These are phyloP conservation scores for Choristoneura rosaceana DNA, from an alignment of 2,888 invertebrate genomes.

Conservation along the genomic window DNA sequence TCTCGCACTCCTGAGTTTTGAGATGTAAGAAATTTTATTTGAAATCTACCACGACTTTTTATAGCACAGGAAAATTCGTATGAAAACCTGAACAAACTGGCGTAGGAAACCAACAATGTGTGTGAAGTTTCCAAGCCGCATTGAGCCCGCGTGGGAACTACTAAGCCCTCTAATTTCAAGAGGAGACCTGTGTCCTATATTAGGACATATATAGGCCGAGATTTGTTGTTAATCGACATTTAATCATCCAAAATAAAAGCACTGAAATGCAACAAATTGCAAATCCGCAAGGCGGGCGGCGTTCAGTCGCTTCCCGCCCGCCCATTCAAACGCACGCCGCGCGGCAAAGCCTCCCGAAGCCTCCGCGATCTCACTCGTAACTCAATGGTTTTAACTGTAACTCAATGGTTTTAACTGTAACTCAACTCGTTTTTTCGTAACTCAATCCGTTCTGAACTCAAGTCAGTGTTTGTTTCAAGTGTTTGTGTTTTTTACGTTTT, in stretches of 20 bases:
- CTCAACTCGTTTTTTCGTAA: slow-evolving; percentile 18
- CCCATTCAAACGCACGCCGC: slow-evolving; percentile 62
- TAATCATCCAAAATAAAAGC: background rate
- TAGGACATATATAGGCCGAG: too few species aligned
- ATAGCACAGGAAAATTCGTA: too few species aligned
- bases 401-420: slow-evolving; percentile 2
- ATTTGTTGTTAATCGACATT: background rate
- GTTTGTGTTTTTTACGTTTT: slow-evolving; percentile 28
- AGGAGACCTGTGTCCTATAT: too few species aligned
- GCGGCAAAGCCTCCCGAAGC: slow-evolving; percentile 36
- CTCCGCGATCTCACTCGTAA: slow-evolving; percentile 21
- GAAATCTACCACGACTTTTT: too few species aligned
- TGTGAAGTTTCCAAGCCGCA: too few species aligned
- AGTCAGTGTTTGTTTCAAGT: slow-evolving; percentile 11
- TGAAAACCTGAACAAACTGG: too few species aligned
- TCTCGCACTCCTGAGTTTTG: too few species aligned
- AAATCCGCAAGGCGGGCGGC: slow-evolving; percentile 43
- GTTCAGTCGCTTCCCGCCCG: slow-evolving; percentile 61
- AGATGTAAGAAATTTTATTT: too few species aligned
- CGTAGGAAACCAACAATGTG: too few species aligned
- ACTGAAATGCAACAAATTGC: slow-evolving; percentile 55
- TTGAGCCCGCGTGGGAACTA: too few species aligned
- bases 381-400: background rate
- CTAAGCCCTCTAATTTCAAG: too few species aligned
- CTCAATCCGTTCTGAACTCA: slow-evolving; percentile 8